phyloP scores from a whole-genome alignment of 2,888 invertebrate genomes.

The Germaria angustata region DNA sequence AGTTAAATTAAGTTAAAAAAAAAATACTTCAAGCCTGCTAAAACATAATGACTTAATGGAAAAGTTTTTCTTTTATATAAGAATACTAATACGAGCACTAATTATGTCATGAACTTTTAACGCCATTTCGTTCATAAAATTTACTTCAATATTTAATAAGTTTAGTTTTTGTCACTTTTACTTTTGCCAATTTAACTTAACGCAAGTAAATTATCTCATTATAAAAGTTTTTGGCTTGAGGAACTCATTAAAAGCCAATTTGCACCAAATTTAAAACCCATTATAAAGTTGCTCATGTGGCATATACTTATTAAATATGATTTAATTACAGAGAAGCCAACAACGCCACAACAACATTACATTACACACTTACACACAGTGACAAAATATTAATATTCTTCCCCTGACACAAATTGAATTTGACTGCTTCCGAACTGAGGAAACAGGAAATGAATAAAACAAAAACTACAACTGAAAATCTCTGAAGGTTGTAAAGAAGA shows the following conservation, averaged over 20 bases:
- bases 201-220: neutral
- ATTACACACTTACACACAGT: neutral
- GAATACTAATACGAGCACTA: no score
- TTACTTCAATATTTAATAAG: neutral
- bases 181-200: no score
- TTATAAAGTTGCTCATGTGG: conserved; percentile 56
- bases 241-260: conserved; percentile 59
- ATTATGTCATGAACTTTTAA: neutral
- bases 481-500: neutral
- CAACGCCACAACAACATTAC: neutral
- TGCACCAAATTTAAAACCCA: conserved; percentile 56
- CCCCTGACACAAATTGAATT: neutral
- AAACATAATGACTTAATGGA: no score
- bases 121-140: neutral
- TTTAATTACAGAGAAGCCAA: conserved; percentile 42
- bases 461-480: neutral
- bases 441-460: neutral
- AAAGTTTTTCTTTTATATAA: no score
- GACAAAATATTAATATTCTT: neutral
- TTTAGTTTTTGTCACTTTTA: neutral
- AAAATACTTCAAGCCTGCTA: neutral
- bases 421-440: neutral
- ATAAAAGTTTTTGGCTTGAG: conserved; percentile 20
- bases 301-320: conserved; percentile 40
- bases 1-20: neutral